Percentiles rank a stretch among this genome's conserved stretches.
Evolutionary conservation across 2,797 vertebrate genomes (phyloP).

Genomic region (Pitangus sulphuratus): DNA sequence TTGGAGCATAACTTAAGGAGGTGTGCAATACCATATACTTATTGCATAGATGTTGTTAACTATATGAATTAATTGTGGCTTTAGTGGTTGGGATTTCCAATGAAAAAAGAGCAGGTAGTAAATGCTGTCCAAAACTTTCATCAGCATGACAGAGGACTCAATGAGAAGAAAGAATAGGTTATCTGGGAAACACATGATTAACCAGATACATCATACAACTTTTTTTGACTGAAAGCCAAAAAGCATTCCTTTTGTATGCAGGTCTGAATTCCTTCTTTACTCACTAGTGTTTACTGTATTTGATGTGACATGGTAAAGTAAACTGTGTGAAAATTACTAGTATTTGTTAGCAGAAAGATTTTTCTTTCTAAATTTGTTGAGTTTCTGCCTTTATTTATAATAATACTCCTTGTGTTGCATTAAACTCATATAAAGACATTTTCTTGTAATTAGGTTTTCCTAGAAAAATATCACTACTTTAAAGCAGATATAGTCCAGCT

Average conservation of each 20-base stretch:
- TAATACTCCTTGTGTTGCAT: background rate
- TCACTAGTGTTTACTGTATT: fast-evolving
- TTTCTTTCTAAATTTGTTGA: background rate
- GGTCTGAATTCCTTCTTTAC: background rate
- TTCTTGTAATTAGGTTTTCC: background rate
- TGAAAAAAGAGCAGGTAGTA: background rate
- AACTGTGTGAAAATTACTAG: background rate
- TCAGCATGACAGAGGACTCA: background rate
- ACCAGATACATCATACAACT: background rate
- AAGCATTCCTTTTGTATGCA: background rate
- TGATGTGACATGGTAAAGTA: background rate
- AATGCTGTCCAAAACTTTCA: background rate
- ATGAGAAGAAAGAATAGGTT: background rate
- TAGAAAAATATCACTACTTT: background rate
- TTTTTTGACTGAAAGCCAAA: background rate
- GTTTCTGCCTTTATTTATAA: background rate
- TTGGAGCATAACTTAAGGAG: background rate
- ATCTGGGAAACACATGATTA: background rate
- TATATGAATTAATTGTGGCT: background rate
- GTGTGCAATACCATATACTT: fast-evolving
- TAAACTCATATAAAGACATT: background rate
- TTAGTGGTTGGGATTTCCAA: background rate
- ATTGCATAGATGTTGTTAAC: background rate
- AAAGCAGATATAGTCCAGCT: background rate
- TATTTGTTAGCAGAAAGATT: background rate